These are phyloP conservation scores for Eira barbara DNA, from an alignment of 2,113 vertebrate species.

Conservation along the genomic window DNA sequence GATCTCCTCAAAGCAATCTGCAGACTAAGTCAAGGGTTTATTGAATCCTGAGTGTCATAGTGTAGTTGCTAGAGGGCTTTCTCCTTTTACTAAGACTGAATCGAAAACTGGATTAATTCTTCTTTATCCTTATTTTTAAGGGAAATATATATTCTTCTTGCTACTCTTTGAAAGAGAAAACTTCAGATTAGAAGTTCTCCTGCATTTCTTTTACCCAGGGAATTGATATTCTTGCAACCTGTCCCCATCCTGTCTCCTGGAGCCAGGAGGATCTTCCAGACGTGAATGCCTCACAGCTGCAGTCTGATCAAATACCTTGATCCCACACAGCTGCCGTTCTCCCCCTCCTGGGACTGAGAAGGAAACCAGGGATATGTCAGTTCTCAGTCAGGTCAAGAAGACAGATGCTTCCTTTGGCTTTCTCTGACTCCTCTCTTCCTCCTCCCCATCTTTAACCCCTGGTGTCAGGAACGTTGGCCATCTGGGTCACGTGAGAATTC, in stretches of 20 bases:
- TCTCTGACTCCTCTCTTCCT: background rate
- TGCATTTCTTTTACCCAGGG: background rate
- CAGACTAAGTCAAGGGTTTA: background rate
- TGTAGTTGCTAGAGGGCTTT: background rate
- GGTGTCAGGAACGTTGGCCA: background rate
- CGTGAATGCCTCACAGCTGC: conserved; percentile 29
- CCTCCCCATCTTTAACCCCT: background rate
- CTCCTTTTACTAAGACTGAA: background rate
- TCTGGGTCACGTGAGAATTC: background rate
- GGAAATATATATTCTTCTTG: background rate
- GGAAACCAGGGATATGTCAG: background rate
- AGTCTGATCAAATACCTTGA: conserved; percentile 11
- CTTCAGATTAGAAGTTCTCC: background rate
- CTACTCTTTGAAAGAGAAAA: background rate
- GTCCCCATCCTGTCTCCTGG: background rate
- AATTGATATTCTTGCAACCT: conserved; percentile 13
- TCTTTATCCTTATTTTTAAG: background rate
- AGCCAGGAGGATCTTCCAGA: conserved; percentile 27
- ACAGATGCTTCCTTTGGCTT: background rate
- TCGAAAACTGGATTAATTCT: background rate
- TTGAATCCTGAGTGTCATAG: background rate
- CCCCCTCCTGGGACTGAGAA: conserved; percentile 10
- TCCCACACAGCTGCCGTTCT: conserved; percentile 47
- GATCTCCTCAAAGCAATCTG: background rate
- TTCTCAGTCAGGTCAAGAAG: background rate